phyloP scores from a whole-genome alignment of 2,113 vertebrate genomes.

The Phaethon lepturus region DNA sequence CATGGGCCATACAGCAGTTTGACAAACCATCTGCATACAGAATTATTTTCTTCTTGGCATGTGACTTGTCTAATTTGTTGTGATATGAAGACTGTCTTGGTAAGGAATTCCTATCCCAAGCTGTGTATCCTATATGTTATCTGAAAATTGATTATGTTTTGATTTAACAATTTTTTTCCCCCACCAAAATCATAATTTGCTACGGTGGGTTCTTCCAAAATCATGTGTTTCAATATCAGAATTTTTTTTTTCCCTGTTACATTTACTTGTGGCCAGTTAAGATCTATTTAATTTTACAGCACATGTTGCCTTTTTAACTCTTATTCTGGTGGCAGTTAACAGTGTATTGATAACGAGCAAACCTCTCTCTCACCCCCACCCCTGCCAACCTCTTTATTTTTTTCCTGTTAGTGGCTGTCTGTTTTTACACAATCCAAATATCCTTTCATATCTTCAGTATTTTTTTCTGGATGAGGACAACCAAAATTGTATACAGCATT shows the following conservation, averaged over 20 bases:
- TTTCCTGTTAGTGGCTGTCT: neutral
- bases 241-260: neutral
- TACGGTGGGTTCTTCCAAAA: neutral
- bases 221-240: neutral
- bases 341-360: neutral
- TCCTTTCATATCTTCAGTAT: neutral
- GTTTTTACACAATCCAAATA: neutral
- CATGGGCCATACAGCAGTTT: neutral
- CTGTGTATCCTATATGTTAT: neutral
- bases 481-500: neutral
- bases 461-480: neutral
- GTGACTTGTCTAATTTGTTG: neutral
- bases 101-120: neutral
- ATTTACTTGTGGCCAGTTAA: neutral
- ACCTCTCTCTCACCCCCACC: neutral
- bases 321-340: neutral
- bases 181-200: neutral
- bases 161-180: neutral
- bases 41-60: neutral
- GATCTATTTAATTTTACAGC: neutral
- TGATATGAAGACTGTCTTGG: neutral
- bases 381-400: neutral
- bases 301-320: neutral
- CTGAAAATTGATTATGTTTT: neutral
- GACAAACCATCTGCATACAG: neutral